These are phyloP conservation scores for Ferrisia virgata DNA, from an alignment of 2,888 invertebrate genomes.

Conservation along the genomic window DNA sequence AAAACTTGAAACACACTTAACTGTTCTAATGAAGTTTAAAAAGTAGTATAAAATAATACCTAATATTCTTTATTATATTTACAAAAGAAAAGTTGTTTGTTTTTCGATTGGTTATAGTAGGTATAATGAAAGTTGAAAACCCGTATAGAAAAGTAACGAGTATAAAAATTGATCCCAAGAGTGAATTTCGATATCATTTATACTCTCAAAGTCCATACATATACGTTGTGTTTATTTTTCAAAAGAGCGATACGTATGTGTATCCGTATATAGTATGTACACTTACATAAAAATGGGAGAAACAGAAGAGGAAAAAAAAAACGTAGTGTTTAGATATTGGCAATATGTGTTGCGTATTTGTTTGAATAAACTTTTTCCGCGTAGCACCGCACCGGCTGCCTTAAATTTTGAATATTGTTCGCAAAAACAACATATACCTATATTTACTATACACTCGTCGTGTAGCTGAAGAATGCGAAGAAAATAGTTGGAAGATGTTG, in stretches of 20 bases:
- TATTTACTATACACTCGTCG: no score
- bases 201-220: not conserved
- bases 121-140: not conserved
- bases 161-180: slow-evolving; percentile 11
- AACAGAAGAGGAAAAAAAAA: not conserved
- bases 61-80: slow-evolving; percentile 9
- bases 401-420: not conserved
- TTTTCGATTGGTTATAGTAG: not conserved
- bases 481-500: not conserved
- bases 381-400: not conserved
- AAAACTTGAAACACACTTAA: not conserved
- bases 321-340: not conserved
- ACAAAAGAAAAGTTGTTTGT: slow-evolving; percentile 2
- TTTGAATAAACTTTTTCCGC: not conserved
- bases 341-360: not conserved
- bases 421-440: not conserved
- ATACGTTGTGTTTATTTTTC: not conserved
- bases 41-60: not conserved
- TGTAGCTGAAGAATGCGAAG: not conserved
- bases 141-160: not conserved
- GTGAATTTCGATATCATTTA: slow-evolving; percentile 11
- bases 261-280: not conserved
- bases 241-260: not conserved
- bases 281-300: not conserved
- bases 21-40: slow-evolving; percentile 3